Percentiles rank a stretch among this genome's conserved stretches.
phyloP scores from a whole-genome alignment of 2,797 vertebrate species.

The Masticophis lateralis region DNA sequence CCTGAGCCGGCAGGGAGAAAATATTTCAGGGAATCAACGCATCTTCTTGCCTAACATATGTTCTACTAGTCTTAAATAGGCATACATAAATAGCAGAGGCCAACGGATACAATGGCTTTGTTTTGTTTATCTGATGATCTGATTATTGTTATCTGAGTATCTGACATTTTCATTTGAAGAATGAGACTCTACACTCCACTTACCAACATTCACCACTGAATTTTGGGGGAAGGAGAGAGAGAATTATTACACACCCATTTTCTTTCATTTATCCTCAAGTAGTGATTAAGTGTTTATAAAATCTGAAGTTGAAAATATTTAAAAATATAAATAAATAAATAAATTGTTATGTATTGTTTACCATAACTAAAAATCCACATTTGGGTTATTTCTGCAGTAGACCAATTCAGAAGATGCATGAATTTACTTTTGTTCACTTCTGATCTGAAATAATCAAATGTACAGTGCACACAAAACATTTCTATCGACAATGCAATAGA shows the following conservation, averaged over 20 bases:
- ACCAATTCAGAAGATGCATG: background rate
- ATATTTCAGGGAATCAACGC: background rate
- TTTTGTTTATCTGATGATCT: background rate
- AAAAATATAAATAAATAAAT: background rate
- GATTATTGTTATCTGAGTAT: background rate
- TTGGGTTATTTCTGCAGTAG: background rate
- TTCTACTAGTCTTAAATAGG: background rate
- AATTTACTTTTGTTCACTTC: background rate
- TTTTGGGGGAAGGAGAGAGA: background rate
- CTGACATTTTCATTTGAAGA: background rate
- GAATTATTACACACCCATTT: background rate
- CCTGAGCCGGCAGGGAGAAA: background rate
- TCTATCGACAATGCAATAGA: background rate
- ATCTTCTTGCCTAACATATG: background rate
- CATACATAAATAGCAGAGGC: background rate
- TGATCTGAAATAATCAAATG: background rate
- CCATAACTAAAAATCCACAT: background rate
- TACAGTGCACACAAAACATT: background rate
- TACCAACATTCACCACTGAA: background rate
- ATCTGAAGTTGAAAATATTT: background rate
- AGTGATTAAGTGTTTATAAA: background rate
- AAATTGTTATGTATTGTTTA: background rate
- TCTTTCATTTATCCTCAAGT: background rate
- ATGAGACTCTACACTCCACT: background rate
- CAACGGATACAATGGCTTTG: background rate